A percentile compares a stretch with the other conserved stretches of the same genome.
Conservation (phyloP, 2,113 vertebrate species). For the Corvus moneduloides region DNA sequence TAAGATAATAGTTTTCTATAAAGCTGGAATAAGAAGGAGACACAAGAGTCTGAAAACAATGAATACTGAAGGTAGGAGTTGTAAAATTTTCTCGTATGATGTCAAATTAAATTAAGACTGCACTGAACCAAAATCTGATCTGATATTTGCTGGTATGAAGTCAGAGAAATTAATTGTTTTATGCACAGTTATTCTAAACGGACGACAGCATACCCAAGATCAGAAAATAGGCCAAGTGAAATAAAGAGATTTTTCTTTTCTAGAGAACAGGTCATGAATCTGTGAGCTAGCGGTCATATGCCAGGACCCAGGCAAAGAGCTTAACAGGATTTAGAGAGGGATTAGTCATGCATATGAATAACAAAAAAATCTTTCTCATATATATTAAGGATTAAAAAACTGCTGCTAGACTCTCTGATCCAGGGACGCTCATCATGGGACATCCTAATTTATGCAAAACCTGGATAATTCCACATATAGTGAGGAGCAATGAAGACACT, state of each 20-base stretch:
- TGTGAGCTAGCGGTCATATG: background rate
- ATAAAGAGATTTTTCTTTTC: background rate
- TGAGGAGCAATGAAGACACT: background rate
- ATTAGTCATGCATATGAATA: constrained; percentile 38
- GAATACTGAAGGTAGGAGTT: background rate
- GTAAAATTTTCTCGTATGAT: background rate
- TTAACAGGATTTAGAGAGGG: constrained; percentile 33
- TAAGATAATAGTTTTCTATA: background rate
- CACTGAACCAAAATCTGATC: background rate
- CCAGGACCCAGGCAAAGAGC: constrained; percentile 8
- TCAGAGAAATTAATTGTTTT: background rate
- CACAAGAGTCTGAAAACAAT: background rate
- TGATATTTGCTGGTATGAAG: background rate
- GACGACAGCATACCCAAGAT: background rate
- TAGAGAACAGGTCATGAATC: background rate
- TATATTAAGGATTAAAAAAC: background rate
- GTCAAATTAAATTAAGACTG: background rate
- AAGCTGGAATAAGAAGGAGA: background rate
- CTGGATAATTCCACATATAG: background rate
- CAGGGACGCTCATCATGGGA: accelerated
- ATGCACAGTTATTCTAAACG: background rate
- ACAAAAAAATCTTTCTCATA: background rate
- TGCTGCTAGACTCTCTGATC: background rate
- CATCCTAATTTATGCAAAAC: background rate
- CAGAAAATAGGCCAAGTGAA: background rate